phyloP scores from a whole-genome alignment of 2,113 vertebrate species.

The Bos javanicus region DNA sequence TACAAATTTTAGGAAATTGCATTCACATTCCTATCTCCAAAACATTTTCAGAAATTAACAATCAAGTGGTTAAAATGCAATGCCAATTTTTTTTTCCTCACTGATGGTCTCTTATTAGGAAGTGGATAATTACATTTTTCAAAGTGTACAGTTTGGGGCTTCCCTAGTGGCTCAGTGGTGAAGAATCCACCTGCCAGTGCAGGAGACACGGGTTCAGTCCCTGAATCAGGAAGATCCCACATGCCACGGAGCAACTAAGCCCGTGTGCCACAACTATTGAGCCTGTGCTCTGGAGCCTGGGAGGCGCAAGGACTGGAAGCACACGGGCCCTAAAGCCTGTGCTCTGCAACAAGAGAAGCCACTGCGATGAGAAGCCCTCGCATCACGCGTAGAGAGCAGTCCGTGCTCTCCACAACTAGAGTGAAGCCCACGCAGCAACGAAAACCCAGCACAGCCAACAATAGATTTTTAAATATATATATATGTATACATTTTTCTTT shows the following conservation, averaged over 20 bases:
- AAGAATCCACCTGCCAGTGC: background rate
- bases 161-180: background rate
- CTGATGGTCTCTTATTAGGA: background rate
- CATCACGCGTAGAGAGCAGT: background rate
- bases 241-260: background rate
- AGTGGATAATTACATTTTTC: background rate
- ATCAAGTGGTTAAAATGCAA: background rate
- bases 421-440: background rate
- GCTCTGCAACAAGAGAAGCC: background rate
- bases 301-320: background rate
- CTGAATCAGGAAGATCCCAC: background rate
- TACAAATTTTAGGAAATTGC: background rate
- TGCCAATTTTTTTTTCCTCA: background rate
- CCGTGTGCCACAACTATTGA: background rate
- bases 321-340: background rate
- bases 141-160: background rate
- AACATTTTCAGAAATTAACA: background rate
- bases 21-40: background rate
- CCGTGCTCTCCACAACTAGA: background rate
- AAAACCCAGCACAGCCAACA: background rate
- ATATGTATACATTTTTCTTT: background rate
- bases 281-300: background rate
- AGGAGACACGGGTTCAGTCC: background rate
- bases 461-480: background rate
- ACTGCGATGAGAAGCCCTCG: background rate